These are phyloP conservation scores for Eristalis tenax DNA, from an alignment of 2,888 invertebrate genomes.

Conservation along the genomic window DNA sequence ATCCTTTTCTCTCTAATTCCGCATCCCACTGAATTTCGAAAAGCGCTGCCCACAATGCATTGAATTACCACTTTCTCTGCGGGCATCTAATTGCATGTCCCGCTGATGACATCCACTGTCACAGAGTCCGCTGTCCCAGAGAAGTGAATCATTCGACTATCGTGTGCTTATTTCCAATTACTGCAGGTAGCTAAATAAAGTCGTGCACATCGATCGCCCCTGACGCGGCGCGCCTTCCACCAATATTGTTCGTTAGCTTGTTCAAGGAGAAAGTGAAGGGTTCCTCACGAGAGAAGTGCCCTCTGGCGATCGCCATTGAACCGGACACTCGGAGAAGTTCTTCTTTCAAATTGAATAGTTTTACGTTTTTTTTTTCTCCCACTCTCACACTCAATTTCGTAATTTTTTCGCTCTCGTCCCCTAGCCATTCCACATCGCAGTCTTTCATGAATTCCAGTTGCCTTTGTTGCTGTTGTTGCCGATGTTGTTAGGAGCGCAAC, in stretches of 20 bases:
- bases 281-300: background rate
- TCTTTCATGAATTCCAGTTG: background rate
- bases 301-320: conserved; percentile 5
- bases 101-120: background rate
- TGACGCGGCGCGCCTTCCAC: too few species aligned
- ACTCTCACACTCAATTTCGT: background rate
- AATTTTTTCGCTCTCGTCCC: background rate
- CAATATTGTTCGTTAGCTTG: background rate
- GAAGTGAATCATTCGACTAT: background rate
- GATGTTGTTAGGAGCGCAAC: background rate
- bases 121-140: background rate
- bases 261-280: background rate
- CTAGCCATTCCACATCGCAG: background rate
- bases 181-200: background rate
- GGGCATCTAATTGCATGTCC: background rate
- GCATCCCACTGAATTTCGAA: too few species aligned
- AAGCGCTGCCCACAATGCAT: too few species aligned
- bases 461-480: background rate
- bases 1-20: too few species aligned
- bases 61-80: background rate
- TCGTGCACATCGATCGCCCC: background rate
- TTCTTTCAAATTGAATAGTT: conserved; percentile 35
- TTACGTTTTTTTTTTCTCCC: background rate
- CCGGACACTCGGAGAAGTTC: conserved; percentile 2
- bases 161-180: background rate